Base-by-base conservation (phyloP, 2,888 invertebrate genomes). In the Amphimallon solstitiale region DNA sequence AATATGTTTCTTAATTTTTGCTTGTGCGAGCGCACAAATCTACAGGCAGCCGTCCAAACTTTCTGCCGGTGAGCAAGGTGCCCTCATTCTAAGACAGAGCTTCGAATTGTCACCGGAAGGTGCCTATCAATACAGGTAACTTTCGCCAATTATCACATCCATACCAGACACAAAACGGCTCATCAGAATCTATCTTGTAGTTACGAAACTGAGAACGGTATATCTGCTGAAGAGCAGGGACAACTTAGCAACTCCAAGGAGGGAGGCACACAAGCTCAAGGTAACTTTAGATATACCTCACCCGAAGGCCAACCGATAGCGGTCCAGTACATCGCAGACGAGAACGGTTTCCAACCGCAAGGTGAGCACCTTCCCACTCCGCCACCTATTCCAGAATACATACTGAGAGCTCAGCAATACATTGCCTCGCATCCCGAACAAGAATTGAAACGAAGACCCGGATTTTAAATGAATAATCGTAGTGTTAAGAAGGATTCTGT, bases 211-310 rank as follows among this genome's bases (percentile, higher is more conserved):
- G 56, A 64, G 21, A 64, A 64, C 14, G 64, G 64, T 12, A 64
- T 64, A 9, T 12, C 64, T 12, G 86, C 84, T 6, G 74, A 83
- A 46, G 88, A 88, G 73, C 73, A 68, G 1, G 90, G 90, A 17
- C 84, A 83, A 73, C 84, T 90, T 12, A 87, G 87, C 71, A 45
- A 56, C 10, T 46, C 63, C 0, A 29, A 52, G 15, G 35, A 52
- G 21, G 12, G 19, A 15, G 56, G 43, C 14, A 54, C 54, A 2
- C 40, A 35, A 21, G 64, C 64, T 5, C 84, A 83, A 62, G 91
- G 91, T 2, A 90, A 87, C 76, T 90, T 86, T 76, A 86, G 89
- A 73, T 91, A 89, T 76, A 86, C 90, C 0, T 90, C 89, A 0
- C 88, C 88, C 52, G 86, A 89, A 74, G 88, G 88, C 61, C 76